These are phyloP conservation scores for Acanthochromis polyacanthus DNA, from an alignment of 2,113 vertebrate species.

Conservation along the genomic window DNA sequence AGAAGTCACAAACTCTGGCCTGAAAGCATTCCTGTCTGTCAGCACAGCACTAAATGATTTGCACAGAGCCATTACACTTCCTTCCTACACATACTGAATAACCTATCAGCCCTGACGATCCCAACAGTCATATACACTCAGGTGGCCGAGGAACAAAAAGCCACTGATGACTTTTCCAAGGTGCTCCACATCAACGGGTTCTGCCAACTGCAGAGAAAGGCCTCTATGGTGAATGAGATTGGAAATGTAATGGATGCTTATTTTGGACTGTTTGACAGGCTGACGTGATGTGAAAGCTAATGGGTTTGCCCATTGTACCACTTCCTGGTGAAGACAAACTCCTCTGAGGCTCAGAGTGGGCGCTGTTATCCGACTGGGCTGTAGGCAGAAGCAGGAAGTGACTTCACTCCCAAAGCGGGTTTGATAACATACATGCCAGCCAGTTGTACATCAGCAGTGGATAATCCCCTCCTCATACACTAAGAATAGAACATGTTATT, in stretches of 20 bases:
- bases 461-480: conserved; percentile 34
- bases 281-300: conserved; percentile 58
- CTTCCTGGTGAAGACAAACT: conserved; percentile 77
- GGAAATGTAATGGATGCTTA: conserved; percentile 63
- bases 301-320: conserved; percentile 75
- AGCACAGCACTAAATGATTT: conserved; percentile 59
- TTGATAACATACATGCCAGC: conserved; percentile 67
- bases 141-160: conserved; percentile 44
- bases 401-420: conserved; percentile 69
- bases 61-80: conserved; percentile 60
- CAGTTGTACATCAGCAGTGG: conserved; percentile 25
- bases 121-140: conserved; percentile 39
- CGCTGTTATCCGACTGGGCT: conserved; percentile 71
- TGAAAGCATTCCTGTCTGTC: conserved; percentile 74
- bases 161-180: conserved; percentile 41
- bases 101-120: conserved; percentile 46
- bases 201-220: neutral
- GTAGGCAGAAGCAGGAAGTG: conserved; percentile 79
- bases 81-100: conserved; percentile 65
- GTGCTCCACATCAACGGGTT: neutral
- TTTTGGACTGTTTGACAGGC: conserved; percentile 58
- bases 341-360: conserved; percentile 54
- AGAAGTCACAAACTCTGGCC: conserved; percentile 21
- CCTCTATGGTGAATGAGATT: conserved; percentile 41
- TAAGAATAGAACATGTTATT: conserved; percentile 64